Base-by-base conservation (phyloP, 2,888 invertebrate genomes). In the Dryobotodes eremita region DNA sequence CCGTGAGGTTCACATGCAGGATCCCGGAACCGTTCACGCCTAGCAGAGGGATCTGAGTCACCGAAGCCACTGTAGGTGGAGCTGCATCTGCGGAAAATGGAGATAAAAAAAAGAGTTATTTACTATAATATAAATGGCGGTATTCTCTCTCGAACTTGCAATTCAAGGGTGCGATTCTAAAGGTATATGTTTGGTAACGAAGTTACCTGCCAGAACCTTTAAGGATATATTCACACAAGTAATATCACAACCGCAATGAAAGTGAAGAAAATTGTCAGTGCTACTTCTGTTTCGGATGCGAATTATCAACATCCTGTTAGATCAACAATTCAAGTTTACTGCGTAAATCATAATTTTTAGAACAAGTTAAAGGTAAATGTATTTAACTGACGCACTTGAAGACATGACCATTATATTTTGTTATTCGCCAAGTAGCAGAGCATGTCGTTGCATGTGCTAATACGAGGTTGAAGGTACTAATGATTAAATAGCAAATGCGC, bases 11-110 rank as follows among this genome's bases (percentile, higher is more conserved):
- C 23, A 90, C 89, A 76, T 91, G 93, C 31, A 91, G 90, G 62
- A 95, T 95, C 17, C 97, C 97, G 6, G 96, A 92, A 2, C 97
- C 97, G 88, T 97, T 97, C 62, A 92, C 94, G 6, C 97, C 97
- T 65, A 97, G 90, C 71, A 95, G 89, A 4, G 95, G 95, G n/a
- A 85, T 92, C 83, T 93, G 90, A 1, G 95, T 94, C 74, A 95
- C 95, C 5, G 91, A 87, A 7, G 90, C 88, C 55, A 87, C 74
- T 57, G 88, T 79, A 46, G 78, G 61, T 23, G 82, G 53, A 5
- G 85, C 82, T 42, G 87, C 26, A 59, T 81, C 94, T 94, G 73
- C 4, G 89, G 17, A 83, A 13, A 78, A 53, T n/a, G 36, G 15
- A 70, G 13, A 65, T 26, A 36, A 15, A 17, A 42, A n/a, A n/a